A percentile compares a stretch with the other conserved stretches of the same genome.
These are phyloP conservation scores for Onthophagus sagittarius DNA, from an alignment of 2,888 invertebrate genomes.

Conservation along the genomic window DNA sequence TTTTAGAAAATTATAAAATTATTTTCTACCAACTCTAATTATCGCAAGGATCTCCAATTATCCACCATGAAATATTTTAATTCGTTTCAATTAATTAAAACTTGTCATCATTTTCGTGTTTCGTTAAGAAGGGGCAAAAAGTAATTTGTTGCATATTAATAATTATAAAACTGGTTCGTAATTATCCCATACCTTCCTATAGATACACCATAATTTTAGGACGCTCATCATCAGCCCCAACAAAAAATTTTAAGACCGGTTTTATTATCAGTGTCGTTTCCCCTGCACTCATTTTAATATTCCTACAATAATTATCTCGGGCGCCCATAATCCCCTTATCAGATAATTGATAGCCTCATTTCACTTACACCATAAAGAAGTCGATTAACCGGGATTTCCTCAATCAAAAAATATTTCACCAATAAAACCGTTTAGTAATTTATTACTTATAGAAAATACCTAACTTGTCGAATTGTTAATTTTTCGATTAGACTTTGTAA, in stretches of 20 bases:
- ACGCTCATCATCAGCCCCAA: background rate
- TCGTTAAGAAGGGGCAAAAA: background rate
- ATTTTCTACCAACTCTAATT: too few species aligned
- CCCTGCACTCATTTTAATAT: background rate
- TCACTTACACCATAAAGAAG: background rate
- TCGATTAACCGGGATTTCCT: background rate
- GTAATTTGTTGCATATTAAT: too few species aligned
- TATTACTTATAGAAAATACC: background rate
- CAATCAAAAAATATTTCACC: background rate
- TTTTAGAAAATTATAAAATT: background rate
- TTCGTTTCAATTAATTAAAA: background rate
- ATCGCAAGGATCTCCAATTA: too few species aligned
- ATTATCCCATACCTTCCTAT: too few species aligned
- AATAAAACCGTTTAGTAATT: too few species aligned
- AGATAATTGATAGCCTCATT: background rate
- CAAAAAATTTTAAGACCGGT: background rate
- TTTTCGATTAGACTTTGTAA: background rate
- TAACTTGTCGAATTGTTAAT: background rate
- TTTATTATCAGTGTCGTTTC: background rate
- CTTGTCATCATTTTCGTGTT: background rate
- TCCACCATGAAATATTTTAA: too few species aligned
- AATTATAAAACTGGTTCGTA: background rate
- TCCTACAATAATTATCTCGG: background rate
- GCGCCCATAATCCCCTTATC: background rate
- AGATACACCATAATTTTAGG: background rate